Base-by-base conservation (phyloP, 2,797 vertebrate genomes). In the Columba guinea region DNA sequence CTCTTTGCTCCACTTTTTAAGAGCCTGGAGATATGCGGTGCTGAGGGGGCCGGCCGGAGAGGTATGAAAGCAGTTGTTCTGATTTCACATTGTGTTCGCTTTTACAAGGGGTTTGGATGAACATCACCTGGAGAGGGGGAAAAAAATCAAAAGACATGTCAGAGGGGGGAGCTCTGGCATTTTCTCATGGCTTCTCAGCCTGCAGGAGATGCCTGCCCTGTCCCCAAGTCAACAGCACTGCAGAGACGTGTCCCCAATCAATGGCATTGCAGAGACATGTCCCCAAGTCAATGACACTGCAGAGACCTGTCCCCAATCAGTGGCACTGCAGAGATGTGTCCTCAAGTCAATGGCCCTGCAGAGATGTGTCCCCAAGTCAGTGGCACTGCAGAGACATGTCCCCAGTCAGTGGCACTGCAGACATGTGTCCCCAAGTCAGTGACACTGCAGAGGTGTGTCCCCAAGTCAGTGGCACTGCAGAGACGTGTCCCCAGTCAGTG, bases 171-270 rank as follows among this genome's bases (percentile, higher is more conserved):
- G 22, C 39, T 63, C n/a, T 10, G 55, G 37, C 48, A 7, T 53
- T 76, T 89, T 34, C 52, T 19, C 2, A 1, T 14, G 34, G 74
- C 13, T 20, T n/a, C 59, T 53, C 1, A 1, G n/a, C 32, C 53
- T 8, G 28, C 1, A 1, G 2, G 9, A 53, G 39, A 0, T 49
- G 44, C 7, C 6, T 3, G 0, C 13, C 2, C 9, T 1, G 14
- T 46, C 55, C 82, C 34, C 18, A 44, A 18, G 41, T 18, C 41
- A 41, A 16, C 15, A 7, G 39, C 39, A 41, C 39, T 15, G 39
- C 39, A 6, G 14, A 41, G 16, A 19, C 8, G 18, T 44, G 41
- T 44, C 41, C 41, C 41, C 41, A 44, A 7, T 44, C 41, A 44
- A 7, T 44, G 41, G 41, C 18, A 19, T 18, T 44, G 41, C 41